These are phyloP conservation scores for Coboldia fuscipes DNA, from an alignment of 1,140 invertebrate species.

Conservation along the genomic window DNA sequence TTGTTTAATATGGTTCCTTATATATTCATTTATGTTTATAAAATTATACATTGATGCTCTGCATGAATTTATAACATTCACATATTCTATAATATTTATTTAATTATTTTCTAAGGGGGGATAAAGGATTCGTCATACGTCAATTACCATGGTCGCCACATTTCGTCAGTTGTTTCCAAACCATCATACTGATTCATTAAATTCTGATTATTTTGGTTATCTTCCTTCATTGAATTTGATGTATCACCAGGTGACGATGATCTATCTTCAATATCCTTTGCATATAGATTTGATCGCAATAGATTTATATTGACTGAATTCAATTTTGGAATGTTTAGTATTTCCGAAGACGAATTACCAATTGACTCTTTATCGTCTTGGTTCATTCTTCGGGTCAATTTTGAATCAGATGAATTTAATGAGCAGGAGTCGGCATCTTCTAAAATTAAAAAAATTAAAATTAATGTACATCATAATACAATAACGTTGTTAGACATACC, in stretches of 20 bases:
- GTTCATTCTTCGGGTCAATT: not conserved
- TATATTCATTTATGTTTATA: too few species aligned
- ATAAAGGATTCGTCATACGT: too few species aligned
- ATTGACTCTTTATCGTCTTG: not conserved
- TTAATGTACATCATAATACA: constrained; percentile 13
- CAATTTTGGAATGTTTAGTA: too few species aligned
- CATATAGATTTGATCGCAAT: too few species aligned
- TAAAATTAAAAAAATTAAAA: not conserved
- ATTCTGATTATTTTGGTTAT: constrained; percentile 5
- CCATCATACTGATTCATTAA: constrained; percentile 2
- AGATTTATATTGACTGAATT: too few species aligned
- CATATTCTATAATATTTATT: not conserved
- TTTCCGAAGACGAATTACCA: not conserved
- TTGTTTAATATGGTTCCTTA: too few species aligned
- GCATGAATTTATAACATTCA: constrained; percentile 3
- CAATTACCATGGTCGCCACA: constrained; percentile 18
- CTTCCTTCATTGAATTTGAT: not conserved
- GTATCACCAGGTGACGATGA: not conserved
- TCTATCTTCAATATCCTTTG: too few species aligned
- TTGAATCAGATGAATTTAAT: not conserved
- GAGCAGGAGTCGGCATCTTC: not conserved
- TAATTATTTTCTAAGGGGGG: too few species aligned
- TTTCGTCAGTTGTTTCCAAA: constrained; percentile 11
- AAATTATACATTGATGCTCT: constrained; percentile 3
- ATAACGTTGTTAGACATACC: constrained; percentile 14